Evolutionary conservation across 2,888 invertebrate species (phyloP).

Genomic region (Zootermopsis nevadensis): DNA sequence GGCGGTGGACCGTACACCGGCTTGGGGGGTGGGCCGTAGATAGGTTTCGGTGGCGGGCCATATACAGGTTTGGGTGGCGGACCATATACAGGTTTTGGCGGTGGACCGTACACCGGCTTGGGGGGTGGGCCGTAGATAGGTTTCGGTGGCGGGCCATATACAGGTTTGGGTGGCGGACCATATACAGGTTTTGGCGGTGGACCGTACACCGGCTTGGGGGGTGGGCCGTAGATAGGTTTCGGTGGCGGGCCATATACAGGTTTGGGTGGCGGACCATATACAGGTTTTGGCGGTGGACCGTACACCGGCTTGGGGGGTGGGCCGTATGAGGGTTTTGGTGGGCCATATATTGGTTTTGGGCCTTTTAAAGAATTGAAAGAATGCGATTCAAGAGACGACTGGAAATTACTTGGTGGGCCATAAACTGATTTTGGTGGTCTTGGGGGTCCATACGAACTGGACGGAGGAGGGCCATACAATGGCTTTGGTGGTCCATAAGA

Average conservation of each 20-base stretch:
- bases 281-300: slow-evolving; percentile 52
- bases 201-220: too few species aligned
- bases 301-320: slow-evolving; percentile 49
- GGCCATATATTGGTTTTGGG: slow-evolving; percentile 56
- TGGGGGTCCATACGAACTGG: slow-evolving; percentile 56
- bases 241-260: slow-evolving; percentile 48
- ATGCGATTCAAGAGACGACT: slow-evolving; percentile 49
- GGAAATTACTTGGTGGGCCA: neutral
- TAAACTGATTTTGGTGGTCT: slow-evolving; percentile 63
- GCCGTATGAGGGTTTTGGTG: slow-evolving; percentile 55
- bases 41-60: too few species aligned
- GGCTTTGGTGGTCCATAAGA: slow-evolving; percentile 43
- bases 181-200: too few species aligned
- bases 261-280: slow-evolving; percentile 47
- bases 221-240: too few species aligned
- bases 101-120: too few species aligned
- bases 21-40: slow-evolving; percentile 55
- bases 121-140: too few species aligned
- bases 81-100: too few species aligned
- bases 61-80: too few species aligned
- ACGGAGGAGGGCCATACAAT: slow-evolving; percentile 35
- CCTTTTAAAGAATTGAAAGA: slow-evolving; percentile 29
- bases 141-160: too few species aligned
- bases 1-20: slow-evolving; percentile 53
- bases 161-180: too few species aligned